Base-by-base conservation (phyloP, 1,140 invertebrate species). In the Chelonus insularis region DNA sequence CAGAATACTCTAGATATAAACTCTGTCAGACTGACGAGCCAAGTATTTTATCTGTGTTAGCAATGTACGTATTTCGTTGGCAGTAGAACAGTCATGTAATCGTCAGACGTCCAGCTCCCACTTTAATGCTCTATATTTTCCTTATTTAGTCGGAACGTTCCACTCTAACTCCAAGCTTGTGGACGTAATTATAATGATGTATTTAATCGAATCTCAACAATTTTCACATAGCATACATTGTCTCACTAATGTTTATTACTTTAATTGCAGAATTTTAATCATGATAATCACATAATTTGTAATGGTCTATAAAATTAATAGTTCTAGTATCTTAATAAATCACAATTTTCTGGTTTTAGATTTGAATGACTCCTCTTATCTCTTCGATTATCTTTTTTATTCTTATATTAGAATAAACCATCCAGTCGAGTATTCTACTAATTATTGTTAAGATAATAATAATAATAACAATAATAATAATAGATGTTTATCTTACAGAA, bases 71-170 rank as follows among this genome's bases (percentile, higher is more conserved):
- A 39, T 51, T 59, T 58, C 47, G 12, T 36, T 6, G 36, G 25
- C 45, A 65, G 63, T 61, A 50, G 50, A 57, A 52, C 14, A 51
- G 50, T 62, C 59, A 25, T 18, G 43, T 58, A 57, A 14, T 43
- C 18, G 63, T 62, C 60, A 57, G 59, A 39, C 63, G 50, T 29
- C 12, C 41, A 20, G 11, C 16, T 18, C 8, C 14, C 43, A 32
- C 11, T 14, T 6, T 6, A 23, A 9, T 21, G 21, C 29, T 9
- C 20, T 29, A 36, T 9, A 32, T 20, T 21, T 14, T 29, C 25
- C 25, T 2, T 18, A 32, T 36, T 36, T 14, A n/a, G 48, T 34
- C 14, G 25, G 48, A 58, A 36, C 16, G 57, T 58, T 58, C 57
- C 16, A 43, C 12, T 43, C 41, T 43, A 43, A 43, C 16, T 43